Evolutionary conservation across 2,888 invertebrate species (phyloP), one percentile per base, ranked within the genome.

Genomic region (Synanthedon andrenaeformis): DNA sequence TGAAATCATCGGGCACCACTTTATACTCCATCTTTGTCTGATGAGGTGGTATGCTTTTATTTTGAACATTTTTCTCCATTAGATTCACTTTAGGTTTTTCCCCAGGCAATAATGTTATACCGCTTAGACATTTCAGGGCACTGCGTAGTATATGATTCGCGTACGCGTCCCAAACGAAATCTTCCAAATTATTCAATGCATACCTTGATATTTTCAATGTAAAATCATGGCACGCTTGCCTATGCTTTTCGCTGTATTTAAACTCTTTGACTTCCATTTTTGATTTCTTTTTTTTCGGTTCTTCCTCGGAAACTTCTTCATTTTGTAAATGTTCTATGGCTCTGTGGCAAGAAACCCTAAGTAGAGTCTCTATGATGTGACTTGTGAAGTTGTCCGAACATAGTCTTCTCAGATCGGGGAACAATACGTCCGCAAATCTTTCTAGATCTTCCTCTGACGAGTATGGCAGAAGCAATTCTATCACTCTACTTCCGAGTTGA

Each of bases 131-230:
- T 69, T 91, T 90, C n/a, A 95, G 72, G 1, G 91, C 91, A 10
- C 92, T 91, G 52, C 95, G 89, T 59, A 95, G 82, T 4, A 96
- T 90, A 65, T 94, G 93, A 77, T 92, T 95, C 0, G 93, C 94
- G 60, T 93, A 94, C 0, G 83, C 81, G 69, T 96, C 94, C 90
- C 91, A 92, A 0, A 94, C 89, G 66, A 93, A 96, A 67, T 96
- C 95, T 71, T 96, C 96, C 55, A 95, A 82, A 82, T 96, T 96
- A 73, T 96, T 96, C 0, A 95, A 75, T 19, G 92, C 85, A 75
- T 93, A 96, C 79, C 91, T 93, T 56, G 92, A 90, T 3, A 93
- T 82, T 74, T 93, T 94, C 12, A 92, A 58, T 1, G 93, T 90
- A 70, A 93, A 93, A 11, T 90, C 82, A 2, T 89, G 82, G 61